Conservation (phyloP, 2,888 invertebrate genomes). For the Drosophila macrospina region DNA sequence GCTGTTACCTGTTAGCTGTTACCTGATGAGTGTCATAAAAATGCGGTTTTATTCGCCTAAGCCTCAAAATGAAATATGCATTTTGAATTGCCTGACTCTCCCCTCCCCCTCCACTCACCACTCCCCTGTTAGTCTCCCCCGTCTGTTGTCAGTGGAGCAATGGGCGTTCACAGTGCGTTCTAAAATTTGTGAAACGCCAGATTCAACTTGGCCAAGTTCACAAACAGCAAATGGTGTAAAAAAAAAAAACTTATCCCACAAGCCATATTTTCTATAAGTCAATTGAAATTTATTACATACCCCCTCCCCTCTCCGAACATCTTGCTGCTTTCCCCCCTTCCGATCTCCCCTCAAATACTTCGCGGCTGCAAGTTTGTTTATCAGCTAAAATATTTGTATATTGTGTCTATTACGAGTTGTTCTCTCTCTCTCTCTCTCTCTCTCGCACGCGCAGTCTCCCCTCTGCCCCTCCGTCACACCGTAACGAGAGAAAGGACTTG, state of each 20-base stretch:
- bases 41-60: conserved; percentile 60
- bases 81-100: conserved; percentile 46
- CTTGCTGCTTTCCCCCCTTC: background rate
- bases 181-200: conserved; percentile 22
- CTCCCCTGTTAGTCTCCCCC: conserved; percentile 3
- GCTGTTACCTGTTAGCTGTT: background rate
- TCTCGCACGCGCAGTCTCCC: background rate
- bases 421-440: background rate
- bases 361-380: conserved; percentile 38
- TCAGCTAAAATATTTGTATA: conserved; percentile 56
- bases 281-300: conserved; percentile 75
- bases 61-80: conserved; percentile 60
- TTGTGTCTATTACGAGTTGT: conserved; percentile 32
- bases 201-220: conserved; percentile 5
- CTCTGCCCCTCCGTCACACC: background rate
- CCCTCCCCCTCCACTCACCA: too few relatives aligned
- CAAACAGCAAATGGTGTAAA: conserved; percentile 4
- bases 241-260: conserved; percentile 30
- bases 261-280: conserved; percentile 54
- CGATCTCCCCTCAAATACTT: background rate
- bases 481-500: conserved; percentile 4
- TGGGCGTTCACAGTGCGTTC: background rate
- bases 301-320: background rate
- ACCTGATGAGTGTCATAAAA: conserved; percentile 65
- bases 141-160: conserved; percentile 3